These are phyloP conservation scores for Proteles cristata DNA, from an alignment of 2,113 vertebrate species.

Conservation along the genomic window DNA sequence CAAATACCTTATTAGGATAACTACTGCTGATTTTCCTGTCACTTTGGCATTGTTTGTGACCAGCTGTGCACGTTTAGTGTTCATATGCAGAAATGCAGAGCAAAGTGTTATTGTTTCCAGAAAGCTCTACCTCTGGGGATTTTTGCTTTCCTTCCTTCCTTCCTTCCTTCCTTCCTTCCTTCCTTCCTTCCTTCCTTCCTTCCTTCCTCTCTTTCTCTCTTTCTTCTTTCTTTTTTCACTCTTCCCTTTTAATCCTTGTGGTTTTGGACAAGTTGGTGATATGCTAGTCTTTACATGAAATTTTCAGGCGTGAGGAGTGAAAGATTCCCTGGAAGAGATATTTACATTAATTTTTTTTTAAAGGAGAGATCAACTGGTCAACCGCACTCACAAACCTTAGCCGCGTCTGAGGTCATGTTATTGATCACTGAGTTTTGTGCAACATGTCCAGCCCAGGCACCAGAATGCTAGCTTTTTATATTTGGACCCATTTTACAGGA, in stretches of 20 bases:
- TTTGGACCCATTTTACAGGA: not conserved
- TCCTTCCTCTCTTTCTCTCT: not conserved
- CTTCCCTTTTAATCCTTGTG: not conserved
- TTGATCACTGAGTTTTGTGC: not conserved
- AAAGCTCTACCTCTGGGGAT: not conserved
- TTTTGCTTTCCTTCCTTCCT: not conserved
- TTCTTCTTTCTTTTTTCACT: not conserved
- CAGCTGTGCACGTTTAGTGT: not conserved
- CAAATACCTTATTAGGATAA: not conserved
- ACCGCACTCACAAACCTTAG: rapidly evolving
- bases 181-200: not conserved
- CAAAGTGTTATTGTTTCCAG: not conserved
- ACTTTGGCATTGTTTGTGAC: not conserved
- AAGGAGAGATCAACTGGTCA: not conserved
- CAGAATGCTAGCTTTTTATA: not conserved
- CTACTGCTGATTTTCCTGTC: not conserved
- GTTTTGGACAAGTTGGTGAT: constrained; percentile 1
- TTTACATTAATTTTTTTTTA: not conserved
- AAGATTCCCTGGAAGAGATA: not conserved
- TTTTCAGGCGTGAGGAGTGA: not conserved
- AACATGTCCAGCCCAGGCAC: rapidly evolving
- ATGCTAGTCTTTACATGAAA: not conserved
- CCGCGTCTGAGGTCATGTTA: not conserved
- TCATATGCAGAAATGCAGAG: not conserved
- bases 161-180: no score